Conservation (phyloP, 92 coral and sea anemone genomes). For the Palythoa heliodiscus region DNA sequence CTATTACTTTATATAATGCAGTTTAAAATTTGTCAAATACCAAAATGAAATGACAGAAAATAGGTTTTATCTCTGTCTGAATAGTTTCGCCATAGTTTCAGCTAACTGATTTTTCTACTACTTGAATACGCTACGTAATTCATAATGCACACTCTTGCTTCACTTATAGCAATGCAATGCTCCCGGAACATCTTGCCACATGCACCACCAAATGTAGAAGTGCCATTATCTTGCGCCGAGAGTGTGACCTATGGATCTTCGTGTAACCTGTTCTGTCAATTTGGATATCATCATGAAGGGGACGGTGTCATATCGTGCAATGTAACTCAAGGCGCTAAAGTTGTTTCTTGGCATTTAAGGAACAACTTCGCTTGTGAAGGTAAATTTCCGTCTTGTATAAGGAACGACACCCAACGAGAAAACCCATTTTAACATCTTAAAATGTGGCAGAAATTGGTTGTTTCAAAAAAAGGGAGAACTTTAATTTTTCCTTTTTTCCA, state of each 20-base stretch:
- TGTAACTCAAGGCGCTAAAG: neutral
- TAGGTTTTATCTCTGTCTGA: no score
- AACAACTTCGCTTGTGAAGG: conserved; percentile 52
- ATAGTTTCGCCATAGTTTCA: no score
- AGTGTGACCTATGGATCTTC: conserved; percentile 38
- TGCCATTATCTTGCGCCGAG: conserved; percentile 33
- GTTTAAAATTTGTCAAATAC: no score
- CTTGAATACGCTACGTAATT: no score
- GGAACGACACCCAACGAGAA: neutral
- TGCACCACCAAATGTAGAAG: neutral
- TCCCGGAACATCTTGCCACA: neutral
- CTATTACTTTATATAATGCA: no score
- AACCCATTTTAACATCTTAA: no score
- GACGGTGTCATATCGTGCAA: conserved; percentile 44
- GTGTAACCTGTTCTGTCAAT: conserved; percentile 45
- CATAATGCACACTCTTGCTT: neutral
- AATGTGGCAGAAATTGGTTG: no score
- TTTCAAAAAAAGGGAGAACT: no score
- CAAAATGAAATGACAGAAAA: no score
- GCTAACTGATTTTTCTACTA: no score
- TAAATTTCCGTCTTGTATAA: neutral
- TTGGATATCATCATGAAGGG: conserved; percentile 29
- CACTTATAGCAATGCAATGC: conserved; percentile 11
- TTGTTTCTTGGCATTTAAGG: conserved; percentile 44
- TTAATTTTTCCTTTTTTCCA: no score